Evolutionary conservation across 2,888 invertebrate genomes (phyloP).

Genomic region (Neoitamus cyanurus): DNA sequence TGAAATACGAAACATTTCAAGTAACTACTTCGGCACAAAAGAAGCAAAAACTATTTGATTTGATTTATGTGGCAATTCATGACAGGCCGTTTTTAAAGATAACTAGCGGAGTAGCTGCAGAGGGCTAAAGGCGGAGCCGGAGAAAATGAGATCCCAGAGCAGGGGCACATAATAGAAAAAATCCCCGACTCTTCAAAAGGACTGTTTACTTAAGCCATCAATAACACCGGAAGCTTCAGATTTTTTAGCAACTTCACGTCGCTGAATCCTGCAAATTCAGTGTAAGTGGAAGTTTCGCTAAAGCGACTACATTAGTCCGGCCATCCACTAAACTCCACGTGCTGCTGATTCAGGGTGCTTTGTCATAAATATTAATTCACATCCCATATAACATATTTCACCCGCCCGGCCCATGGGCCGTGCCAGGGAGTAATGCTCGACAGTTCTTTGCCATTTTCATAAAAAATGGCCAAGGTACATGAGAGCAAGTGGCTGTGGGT

Average conservation of each 20-base stretch:
- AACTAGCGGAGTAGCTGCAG: neutral
- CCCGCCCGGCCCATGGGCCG: neutral
- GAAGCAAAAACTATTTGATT: conserved; percentile 27
- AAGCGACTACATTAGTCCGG: neutral
- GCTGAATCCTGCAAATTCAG: neutral
- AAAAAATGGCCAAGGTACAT: neutral
- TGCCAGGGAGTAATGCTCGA: neutral
- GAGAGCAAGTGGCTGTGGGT: neutral
- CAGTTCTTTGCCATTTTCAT: neutral
- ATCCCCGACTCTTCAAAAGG: neutral
- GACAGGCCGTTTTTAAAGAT: conserved; percentile 36
- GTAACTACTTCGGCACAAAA: conserved; percentile 21
- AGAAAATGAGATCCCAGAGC: neutral
- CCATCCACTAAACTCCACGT: neutral
- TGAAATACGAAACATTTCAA: conserved; percentile 17
- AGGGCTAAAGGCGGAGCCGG: neutral
- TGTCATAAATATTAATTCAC: conserved; percentile 38
- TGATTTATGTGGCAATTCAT: conserved; percentile 42
- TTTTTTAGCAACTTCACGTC: neutral
- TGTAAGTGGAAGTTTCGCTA: neutral
- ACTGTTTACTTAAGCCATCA: conserved; percentile 1
- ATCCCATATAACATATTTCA: neutral
- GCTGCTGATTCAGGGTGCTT: neutral
- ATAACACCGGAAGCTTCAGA: neutral
- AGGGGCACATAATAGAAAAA: neutral